phyloP scores from a whole-genome alignment of 2,888 invertebrate species.

The Coelinius sp. region DNA sequence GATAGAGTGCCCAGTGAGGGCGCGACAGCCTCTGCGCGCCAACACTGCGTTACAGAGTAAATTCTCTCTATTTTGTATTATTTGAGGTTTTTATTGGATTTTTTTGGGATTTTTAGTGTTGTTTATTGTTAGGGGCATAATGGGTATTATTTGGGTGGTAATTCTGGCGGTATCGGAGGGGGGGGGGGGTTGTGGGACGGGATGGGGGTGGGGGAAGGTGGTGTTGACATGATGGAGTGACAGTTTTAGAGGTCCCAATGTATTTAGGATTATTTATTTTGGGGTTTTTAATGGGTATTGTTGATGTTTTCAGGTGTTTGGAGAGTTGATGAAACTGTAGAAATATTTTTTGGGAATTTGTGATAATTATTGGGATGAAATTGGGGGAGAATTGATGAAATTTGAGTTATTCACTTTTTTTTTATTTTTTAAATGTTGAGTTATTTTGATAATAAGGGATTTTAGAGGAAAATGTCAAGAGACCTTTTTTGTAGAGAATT shows the following conservation, averaged over 20 bases:
- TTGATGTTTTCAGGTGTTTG: not conserved
- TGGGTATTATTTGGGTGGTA: not conserved
- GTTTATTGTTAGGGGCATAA: not conserved
- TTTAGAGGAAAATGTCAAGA: not conserved
- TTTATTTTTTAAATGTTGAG: not conserved
- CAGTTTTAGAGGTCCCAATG: not conserved
- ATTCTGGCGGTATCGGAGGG: not conserved
- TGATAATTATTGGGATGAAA: not conserved
- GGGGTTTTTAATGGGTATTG: not conserved
- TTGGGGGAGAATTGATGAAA: not conserved
- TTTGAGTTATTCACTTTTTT: not conserved
- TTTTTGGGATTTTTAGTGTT: not conserved
- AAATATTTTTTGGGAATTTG: not conserved
- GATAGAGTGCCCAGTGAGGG: slow-evolving; percentile 40
- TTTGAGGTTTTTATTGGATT: slow-evolving; percentile 16
- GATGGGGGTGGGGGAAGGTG: not conserved
- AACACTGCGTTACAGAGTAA: slow-evolving; percentile 9
- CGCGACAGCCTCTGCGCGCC: slow-evolving; percentile 32
- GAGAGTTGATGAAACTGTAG: too few relatives aligned
- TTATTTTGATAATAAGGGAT: not conserved
- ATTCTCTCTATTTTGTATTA: slow-evolving; percentile 45
- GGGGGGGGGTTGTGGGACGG: not conserved
- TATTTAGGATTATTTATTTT: too few relatives aligned
- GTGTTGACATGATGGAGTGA: slow-evolving; percentile 1
- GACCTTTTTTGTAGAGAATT: too few relatives aligned